Evolutionary conservation across 2,113 vertebrate species (phyloP), one percentile per base, ranked within the genome.

Genomic region (Mobula hypostoma): DNA sequence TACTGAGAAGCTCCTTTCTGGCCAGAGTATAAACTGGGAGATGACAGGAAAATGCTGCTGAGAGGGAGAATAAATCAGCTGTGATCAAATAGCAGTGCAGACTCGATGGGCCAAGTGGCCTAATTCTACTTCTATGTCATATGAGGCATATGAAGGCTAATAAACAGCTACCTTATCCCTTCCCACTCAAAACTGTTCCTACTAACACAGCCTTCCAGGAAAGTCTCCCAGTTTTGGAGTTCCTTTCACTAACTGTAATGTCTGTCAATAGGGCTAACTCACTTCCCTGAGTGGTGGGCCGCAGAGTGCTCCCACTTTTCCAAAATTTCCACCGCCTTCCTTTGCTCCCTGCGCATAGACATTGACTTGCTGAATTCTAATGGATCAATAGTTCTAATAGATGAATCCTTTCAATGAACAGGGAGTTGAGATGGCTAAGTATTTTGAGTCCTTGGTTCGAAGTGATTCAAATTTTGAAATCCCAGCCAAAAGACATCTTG

Each of bases 361-460:
- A 12, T 12, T 36, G 61, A 15, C 12, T 56, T 83, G 58, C 63
- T 88, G 61, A 14, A 66, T 32, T 66, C 61, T n/a, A 56, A 58
- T 24, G 72, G 72, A 74, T 74, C 19, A 74, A 74, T 15, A 74
- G 19, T 9, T 56, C 56, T 27, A 48, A 58, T 17, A 56, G 40
- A 24, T 7, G 1, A 27, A 0, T 94, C 74, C 94, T 94, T 24
- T 94, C 74, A 87, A 94, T 95, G 95, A 95, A 94, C 61, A 99
- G 99, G 98, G 98, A 2, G 97, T 98, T 7, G 97, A 98, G 95
- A 98, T 98, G 98, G 98, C 98, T 48, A 98, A 98, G 95, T 97
- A 98, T 94, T 97, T 99, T 95, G 99, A 99, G 95, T 98, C 97
- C 32, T 95, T 98, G 95, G 98, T 99, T 93, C 97, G 94, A 95